phyloP scores from a whole-genome alignment of 2,113 vertebrate species.

The Xyliphius kryptos region DNA sequence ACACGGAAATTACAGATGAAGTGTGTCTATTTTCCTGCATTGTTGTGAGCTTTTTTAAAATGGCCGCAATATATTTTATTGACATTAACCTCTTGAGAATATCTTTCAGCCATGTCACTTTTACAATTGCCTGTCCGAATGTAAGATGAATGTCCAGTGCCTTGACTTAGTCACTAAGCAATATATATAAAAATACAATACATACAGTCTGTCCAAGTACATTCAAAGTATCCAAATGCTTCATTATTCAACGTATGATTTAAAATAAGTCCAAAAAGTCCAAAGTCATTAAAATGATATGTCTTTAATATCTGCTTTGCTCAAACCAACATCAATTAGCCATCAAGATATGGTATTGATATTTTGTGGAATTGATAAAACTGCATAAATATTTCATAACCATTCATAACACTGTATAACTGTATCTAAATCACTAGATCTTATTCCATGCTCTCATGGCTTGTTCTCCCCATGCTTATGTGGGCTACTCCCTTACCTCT shows the following conservation, averaged over 20 bases:
- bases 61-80: constrained; percentile 29
- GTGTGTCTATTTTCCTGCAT: constrained; percentile 25
- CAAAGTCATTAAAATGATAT: background rate
- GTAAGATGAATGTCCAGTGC: constrained; percentile 22
- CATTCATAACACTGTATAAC: too few relatives aligned
- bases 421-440: too few relatives aligned
- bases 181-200: constrained; percentile 21
- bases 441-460: too few relatives aligned
- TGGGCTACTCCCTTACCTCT: too few relatives aligned
- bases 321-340: constrained; percentile 4
- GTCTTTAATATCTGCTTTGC: constrained; percentile 2
- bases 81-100: constrained; percentile 18
- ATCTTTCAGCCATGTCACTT: constrained; percentile 21
- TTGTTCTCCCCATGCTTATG: too few relatives aligned
- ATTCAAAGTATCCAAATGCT: too few relatives aligned
- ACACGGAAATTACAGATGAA: constrained; percentile 15
- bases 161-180: constrained; percentile 8
- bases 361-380: constrained; percentile 18
- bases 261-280: background rate
- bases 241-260: too few relatives aligned
- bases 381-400: constrained; percentile 1
- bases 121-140: constrained; percentile 21
- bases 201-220: too few relatives aligned
- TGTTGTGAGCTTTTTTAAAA: constrained; percentile 17
- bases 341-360: background rate